Evolutionary conservation across 2,113 vertebrate genomes (phyloP), one percentile per base, ranked within the genome.

Genomic region (Bufo bufo): DNA sequence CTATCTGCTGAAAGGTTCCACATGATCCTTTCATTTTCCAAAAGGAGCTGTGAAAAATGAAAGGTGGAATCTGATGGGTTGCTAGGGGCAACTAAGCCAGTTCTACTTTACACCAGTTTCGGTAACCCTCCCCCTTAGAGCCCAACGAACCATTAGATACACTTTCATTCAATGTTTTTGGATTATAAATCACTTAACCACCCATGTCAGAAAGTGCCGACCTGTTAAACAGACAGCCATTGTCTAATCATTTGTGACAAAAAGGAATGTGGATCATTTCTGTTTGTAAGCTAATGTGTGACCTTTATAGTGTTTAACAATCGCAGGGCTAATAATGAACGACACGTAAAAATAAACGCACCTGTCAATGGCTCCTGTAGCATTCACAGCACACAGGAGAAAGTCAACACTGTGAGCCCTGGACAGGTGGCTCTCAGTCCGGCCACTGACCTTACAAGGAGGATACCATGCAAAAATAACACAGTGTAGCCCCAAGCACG

Each of bases 361-460:
- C 87, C 4, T 6, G 71, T 50, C 77, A 10, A 6, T 16, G 47
- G 13, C n/a, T 59, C 19, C 43, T 11, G 52, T 85, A 89, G 84
- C 6, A 89, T 61, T 84, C 87, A 83, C 0, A 85, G 6, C 4
- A 65, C 59, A 84, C 33, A 71, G 49, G 49, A 71, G 50, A 84
- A 54, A 84, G 65, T 71, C n/a, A 52, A 84, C 82, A 84, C 54
- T 71, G 20, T 52, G 49, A 69, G 12, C 61, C 69, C 19, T 10
- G 66, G 82, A 71, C 63, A 84, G 82, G 82, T 84, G 82, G 80
- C 17, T 65, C 58, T 82, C 58, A 49, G 58, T 45, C 43, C 61
- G 56, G 56, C 54, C 79, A 80, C 56, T 45, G 8, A 33, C 33
- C 33, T 33, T 33, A 33, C 33, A 33, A 33, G 33, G 33, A 33